A percentile compares a stretch with the other conserved stretches of the same genome.
phyloP scores from a whole-genome alignment of 2,888 invertebrate genomes.

The Melikaiella ostensackeni region DNA sequence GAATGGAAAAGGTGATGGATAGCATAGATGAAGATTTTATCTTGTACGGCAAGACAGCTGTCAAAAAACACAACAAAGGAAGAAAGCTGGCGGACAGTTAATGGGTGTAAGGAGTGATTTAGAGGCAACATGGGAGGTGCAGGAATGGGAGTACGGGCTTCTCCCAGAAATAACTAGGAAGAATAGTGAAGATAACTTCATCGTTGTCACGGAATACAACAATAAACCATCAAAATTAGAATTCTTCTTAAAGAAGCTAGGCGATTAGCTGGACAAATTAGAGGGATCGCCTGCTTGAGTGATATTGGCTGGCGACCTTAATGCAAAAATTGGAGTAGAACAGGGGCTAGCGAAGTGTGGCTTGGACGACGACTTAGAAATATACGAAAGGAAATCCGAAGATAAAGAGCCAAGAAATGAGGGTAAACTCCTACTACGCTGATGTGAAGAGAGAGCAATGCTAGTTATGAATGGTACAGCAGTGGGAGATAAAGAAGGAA shows the following conservation, averaged over 20 bases:
- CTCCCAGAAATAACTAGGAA: background rate
- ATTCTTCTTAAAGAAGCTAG: background rate
- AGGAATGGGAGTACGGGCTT: background rate
- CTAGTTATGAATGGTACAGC: slow-evolving; percentile 23
- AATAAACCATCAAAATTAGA: background rate
- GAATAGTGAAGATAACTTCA: background rate
- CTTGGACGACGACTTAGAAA: background rate
- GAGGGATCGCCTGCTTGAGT: background rate
- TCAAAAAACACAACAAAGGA: no score
- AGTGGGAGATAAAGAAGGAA: slow-evolving; percentile 11
- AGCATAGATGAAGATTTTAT: no score
- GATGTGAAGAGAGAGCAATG: slow-evolving; percentile 14
- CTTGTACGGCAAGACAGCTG: no score
- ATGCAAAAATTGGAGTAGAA: background rate
- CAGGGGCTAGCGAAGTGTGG: background rate
- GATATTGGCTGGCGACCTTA: background rate
- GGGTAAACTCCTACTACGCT: background rate
- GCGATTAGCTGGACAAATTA: background rate
- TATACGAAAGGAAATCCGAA: background rate
- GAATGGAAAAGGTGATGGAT: no score
- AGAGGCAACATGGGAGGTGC: background rate
- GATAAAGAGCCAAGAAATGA: slow-evolving; percentile 6
- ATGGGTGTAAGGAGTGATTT: no score
- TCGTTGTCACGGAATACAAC: background rate
- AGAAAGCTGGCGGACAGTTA: no score